These are phyloP conservation scores for Gastrophysa polygoni DNA, from an alignment of 2,888 invertebrate genomes.

Conservation along the genomic window DNA sequence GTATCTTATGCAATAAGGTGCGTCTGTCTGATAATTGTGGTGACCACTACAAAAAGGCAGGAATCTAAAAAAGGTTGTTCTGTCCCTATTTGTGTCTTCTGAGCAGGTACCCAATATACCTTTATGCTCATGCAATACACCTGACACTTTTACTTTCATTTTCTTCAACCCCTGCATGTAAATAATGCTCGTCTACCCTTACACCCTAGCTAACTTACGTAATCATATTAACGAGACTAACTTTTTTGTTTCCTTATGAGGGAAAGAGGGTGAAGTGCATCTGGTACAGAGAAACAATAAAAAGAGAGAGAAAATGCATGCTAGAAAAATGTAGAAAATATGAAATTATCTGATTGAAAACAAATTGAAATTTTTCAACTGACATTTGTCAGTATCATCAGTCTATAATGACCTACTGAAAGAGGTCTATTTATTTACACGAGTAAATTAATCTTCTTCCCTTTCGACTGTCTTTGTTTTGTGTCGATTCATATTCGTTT, in stretches of 20 bases:
- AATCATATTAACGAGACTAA: background rate
- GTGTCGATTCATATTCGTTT: too few relatives aligned
- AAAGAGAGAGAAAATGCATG: too few relatives aligned
- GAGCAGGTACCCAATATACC: constrained; percentile 13
- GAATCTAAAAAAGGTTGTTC: constrained; percentile 3
- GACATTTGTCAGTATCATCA: too few relatives aligned
- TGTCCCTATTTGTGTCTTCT: constrained; percentile 13
- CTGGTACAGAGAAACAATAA: too few relatives aligned
- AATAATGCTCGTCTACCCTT: background rate
- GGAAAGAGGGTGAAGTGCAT: background rate
- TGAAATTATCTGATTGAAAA: too few relatives aligned
- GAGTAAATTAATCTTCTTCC: too few relatives aligned
- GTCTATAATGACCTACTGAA: too few relatives aligned
- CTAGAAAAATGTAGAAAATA: too few relatives aligned
- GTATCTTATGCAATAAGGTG: too few relatives aligned
- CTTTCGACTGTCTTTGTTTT: too few relatives aligned
- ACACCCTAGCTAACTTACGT: background rate
- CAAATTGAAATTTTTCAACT: too few relatives aligned
- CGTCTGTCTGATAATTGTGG: constrained; percentile 13
- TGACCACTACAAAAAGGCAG: background rate
- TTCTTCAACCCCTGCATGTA: constrained; percentile 1
- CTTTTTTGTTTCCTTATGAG: background rate
- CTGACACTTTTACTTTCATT: constrained; percentile 40
- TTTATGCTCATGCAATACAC: constrained; percentile 24
- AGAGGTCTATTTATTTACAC: too few relatives aligned